phyloP scores from a whole-genome alignment of 2,888 invertebrate species.

The Acleris laterana region DNA sequence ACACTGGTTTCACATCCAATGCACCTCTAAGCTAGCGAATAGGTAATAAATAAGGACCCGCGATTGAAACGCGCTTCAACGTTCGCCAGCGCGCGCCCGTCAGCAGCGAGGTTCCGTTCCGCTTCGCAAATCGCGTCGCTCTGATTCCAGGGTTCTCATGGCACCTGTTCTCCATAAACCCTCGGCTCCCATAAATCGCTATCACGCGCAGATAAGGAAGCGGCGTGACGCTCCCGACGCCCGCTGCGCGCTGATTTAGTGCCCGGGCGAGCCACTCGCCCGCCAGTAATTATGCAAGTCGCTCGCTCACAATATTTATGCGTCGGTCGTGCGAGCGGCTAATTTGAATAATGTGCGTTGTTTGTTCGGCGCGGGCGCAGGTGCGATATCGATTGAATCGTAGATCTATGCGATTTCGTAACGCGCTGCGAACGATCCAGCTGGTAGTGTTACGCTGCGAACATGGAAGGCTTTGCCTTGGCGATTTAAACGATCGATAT shows the following conservation, averaged over 20 bases:
- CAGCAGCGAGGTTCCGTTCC: neutral
- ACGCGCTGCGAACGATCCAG: conserved; percentile 14
- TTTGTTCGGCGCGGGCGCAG: conserved; percentile 25
- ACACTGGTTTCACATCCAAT: too few species aligned
- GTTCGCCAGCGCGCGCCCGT: neutral
- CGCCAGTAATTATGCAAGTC: conserved; percentile 36
- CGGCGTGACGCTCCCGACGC: conserved; percentile 24
- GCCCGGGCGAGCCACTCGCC: conserved; percentile 3
- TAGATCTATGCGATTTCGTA: conserved; percentile 29
- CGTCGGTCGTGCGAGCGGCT: conserved; percentile 32
- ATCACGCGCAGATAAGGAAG: conserved; percentile 36
- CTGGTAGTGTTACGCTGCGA: neutral
- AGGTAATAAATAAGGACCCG: too few species aligned
- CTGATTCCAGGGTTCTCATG: neutral
- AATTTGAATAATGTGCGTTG: conserved; percentile 35
- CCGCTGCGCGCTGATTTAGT: conserved; percentile 36
- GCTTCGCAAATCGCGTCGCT: neutral
- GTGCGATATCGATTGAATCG: conserved; percentile 35
- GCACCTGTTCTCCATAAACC: neutral
- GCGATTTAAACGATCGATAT: too few species aligned
- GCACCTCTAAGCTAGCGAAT: too few species aligned
- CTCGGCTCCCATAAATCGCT: conserved; percentile 30
- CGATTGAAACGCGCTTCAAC: too few species aligned
- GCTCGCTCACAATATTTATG: conserved; percentile 39
- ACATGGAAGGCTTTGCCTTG: too few species aligned